phyloP scores from a whole-genome alignment of 2,113 vertebrate genomes.

The Litocranius walleri region DNA sequence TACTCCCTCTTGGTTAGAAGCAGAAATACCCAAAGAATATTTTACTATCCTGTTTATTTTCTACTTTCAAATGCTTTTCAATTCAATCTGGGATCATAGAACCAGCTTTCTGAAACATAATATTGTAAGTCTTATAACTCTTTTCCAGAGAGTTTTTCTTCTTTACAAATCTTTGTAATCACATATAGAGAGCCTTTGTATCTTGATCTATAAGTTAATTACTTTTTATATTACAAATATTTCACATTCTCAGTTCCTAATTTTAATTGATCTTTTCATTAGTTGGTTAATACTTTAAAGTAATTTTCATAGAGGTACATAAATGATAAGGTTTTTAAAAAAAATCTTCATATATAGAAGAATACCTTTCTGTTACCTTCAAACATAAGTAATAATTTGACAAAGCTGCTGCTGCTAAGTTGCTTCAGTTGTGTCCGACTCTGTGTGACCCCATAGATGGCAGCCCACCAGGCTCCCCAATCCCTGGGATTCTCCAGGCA shows the following conservation, averaged over 20 bases:
- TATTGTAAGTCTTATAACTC: not conserved
- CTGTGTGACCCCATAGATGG: too few species aligned
- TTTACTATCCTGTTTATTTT: not conserved
- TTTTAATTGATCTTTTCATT: constrained; percentile 11
- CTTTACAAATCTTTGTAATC: not conserved
- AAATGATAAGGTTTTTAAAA: not conserved
- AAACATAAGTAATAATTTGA: not conserved
- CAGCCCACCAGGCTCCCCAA: too few species aligned
- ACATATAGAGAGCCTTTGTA: not conserved
- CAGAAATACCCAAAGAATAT: not conserved
- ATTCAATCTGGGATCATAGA: not conserved
- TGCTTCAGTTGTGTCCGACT: rapidly evolving
- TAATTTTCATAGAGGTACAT: not conserved
- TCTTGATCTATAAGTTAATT: not conserved
- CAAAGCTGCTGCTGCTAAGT: not conserved
- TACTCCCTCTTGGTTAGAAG: not conserved
- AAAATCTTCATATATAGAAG: not conserved
- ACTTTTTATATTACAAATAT: not conserved
- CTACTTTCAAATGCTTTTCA: not conserved
- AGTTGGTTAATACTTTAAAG: not conserved
- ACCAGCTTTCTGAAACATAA: not conserved
- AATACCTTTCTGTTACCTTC: not conserved
- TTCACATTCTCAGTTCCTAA: not conserved
- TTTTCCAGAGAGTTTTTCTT: not conserved
- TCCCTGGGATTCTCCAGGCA: too few species aligned